Percentiles rank a stretch among this genome's conserved stretches.
Evolutionary conservation across 2,888 invertebrate species (phyloP).

Genomic region (Anthrax anthrax): DNA sequence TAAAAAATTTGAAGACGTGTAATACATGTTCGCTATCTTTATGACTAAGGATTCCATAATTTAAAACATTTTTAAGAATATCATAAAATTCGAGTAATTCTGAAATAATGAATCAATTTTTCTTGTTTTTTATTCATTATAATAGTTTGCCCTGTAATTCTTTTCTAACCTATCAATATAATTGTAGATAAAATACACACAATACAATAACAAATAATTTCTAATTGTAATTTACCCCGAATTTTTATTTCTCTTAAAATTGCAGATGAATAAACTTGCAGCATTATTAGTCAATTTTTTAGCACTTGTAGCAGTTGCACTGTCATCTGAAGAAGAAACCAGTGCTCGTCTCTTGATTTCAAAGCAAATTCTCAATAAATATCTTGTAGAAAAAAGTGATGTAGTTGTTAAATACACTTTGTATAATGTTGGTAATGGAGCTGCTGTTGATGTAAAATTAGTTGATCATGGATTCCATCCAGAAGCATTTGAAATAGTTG

Average conservation of each 20-base stretch:
- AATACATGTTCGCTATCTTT: too few relatives aligned
- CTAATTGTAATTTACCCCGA: too few relatives aligned
- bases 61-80: too few relatives aligned
- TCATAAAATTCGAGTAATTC: too few relatives aligned
- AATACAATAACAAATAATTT: too few relatives aligned
- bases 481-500: slow-evolving; percentile 77
- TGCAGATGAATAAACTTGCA: slow-evolving; percentile 13
- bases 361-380: slow-evolving; percentile 90
- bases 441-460: slow-evolving; percentile 72
- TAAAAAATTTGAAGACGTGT: too few relatives aligned
- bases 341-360: slow-evolving; percentile 75
- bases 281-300: slow-evolving; percentile 7
- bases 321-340: slow-evolving; percentile 47
- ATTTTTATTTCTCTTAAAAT: neutral
- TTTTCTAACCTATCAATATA: too few relatives aligned
- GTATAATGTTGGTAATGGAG: slow-evolving; percentile 82
- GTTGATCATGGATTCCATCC: slow-evolving; percentile 86
- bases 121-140: too few relatives aligned
- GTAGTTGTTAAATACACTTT: slow-evolving; percentile 88
- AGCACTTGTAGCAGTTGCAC: slow-evolving; percentile 1
- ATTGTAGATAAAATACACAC: too few relatives aligned
- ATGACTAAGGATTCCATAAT: too few relatives aligned
- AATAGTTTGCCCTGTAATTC: too few relatives aligned
- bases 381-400: slow-evolving; percentile 92
- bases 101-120: too few relatives aligned